A percentile compares a stretch with the other conserved stretches of the same genome.
phyloP scores from a whole-genome alignment of 2,797 vertebrate species.

The Xiphorhynchus erythropygius region DNA sequence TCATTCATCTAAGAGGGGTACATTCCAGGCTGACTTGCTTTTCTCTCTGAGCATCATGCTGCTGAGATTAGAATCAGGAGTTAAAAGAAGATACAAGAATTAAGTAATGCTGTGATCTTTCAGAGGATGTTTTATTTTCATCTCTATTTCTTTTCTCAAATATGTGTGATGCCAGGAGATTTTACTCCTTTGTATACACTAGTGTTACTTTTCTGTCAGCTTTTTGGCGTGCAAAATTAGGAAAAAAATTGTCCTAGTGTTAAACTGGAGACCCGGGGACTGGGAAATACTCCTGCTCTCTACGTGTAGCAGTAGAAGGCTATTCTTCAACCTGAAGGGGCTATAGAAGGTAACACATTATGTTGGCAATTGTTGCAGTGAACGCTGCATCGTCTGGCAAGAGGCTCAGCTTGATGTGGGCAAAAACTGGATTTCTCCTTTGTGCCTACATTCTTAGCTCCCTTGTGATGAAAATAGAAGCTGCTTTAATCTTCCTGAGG shows the following conservation, averaged over 20 bases:
- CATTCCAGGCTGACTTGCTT: constrained; percentile 2
- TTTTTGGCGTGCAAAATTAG: constrained; percentile 63
- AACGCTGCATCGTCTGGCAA: constrained; percentile 56
- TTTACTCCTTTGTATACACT: constrained; percentile 38
- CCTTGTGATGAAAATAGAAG: constrained; percentile 69
- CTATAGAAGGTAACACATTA: constrained; percentile 34
- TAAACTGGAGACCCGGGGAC: constrained; percentile 38
- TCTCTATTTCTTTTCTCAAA: not conserved
- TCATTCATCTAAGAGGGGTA: not conserved
- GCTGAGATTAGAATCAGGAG: constrained; percentile 31
- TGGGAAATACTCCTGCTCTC: constrained; percentile 71
- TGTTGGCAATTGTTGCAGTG: constrained; percentile 65
- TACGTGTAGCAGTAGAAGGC: constrained; percentile 27
- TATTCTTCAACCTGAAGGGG: constrained; percentile 67
- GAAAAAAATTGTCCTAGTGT: constrained; percentile 52
- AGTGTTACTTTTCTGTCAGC: constrained; percentile 61
- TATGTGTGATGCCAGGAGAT: not conserved
- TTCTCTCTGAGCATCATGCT: not conserved
- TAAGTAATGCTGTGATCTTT: not conserved
- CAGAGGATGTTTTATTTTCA: constrained; percentile 31
- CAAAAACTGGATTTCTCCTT: constrained; percentile 70
- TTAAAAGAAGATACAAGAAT: constrained; percentile 9
- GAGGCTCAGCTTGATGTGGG: constrained; percentile 61
- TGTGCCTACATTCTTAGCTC: constrained; percentile 58
- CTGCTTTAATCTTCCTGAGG: constrained; percentile 69